Evolutionary conservation across 2,113 vertebrate genomes (phyloP), one percentile per base, ranked within the genome.

Genomic region (Cephalophus harveyi): DNA sequence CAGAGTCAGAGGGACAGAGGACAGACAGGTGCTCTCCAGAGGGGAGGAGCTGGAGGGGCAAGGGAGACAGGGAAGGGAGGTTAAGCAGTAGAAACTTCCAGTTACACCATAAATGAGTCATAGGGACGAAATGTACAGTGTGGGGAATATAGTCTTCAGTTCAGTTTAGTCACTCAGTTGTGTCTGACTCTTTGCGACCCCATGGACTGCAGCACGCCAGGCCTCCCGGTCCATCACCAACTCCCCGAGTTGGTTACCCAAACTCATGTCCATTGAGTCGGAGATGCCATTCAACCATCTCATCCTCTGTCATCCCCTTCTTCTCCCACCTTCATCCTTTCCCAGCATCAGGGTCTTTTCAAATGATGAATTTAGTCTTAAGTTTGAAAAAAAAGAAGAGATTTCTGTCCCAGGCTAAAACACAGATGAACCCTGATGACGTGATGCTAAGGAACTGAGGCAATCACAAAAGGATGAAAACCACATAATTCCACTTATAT

Each of bases 401-500:
- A 23, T 40, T 14, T 23, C 57, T 71, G 28, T 30, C 67, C 8
- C 52, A 1, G 46, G 59, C 59, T 46, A 16, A 4, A 19, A 5
- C 28, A 11, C 30, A 84, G 14, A 25, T 15, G 76, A 48, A 8
- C 11, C 52, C 1, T 25, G 17, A 36, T 7, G 48, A 19, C 64
- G 4, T 3, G 3, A 6, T 15, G 25, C 36, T 25, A 30, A 33
- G n/a, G 50, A 54, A 76, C 19, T 27, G 19, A 54, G 59, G 36
- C 27, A 21, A 23, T 23, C 82, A 40, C 12, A 40, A 6, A 59
- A 52, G 15, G 59, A n/a, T 3, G 5, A 5, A 23, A 33, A 5
- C 23, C 4, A 1, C 4, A 1, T 7, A 36, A 40, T 10, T 15
- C 17, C 71, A 16, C 14, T 33, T 8, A 4, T 0, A 0, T 14